A percentile compares a stretch with the other conserved stretches of the same genome.
Conservation (phyloP, 2,797 vertebrate genomes). For the Cyclura pinguis region DNA sequence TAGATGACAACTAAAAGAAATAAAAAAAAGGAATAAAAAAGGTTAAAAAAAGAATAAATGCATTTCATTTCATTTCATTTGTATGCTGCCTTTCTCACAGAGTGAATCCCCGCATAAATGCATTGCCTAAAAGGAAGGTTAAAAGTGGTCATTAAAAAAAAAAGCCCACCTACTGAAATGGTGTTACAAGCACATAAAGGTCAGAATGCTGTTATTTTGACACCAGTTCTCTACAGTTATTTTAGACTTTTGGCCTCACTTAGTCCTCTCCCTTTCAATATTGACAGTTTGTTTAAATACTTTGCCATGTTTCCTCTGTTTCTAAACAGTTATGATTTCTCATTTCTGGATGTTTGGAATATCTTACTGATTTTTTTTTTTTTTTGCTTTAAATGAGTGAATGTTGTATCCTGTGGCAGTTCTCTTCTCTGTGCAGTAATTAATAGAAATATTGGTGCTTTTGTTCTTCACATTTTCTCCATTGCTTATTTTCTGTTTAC, state of each 20-base stretch:
- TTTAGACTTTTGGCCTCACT: conserved; percentile 46
- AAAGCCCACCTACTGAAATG: conserved; percentile 18
- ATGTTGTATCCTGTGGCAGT: neutral
- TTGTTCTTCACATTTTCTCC: neutral
- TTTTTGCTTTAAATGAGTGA: neutral
- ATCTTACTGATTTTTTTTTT: neutral
- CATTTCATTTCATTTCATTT: too few relatives aligned
- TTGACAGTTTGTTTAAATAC: conserved; percentile 32
- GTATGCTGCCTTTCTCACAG: too few relatives aligned
- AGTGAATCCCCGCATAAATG: neutral
- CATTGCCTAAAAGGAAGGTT: neutral
- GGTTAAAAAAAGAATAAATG: too few relatives aligned
- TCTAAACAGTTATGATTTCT: neutral
- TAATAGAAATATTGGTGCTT: neutral
- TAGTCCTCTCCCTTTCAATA: conserved; percentile 21
- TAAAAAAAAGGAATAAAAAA: too few relatives aligned
- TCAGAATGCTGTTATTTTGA: conserved; percentile 40
- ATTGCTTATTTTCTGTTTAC: neutral
- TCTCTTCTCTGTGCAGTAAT: conserved; percentile 16
- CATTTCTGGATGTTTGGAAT: conserved; percentile 9
- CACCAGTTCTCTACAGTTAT: conserved; percentile 7
- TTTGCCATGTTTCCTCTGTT: conserved; percentile 12
- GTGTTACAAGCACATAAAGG: conserved; percentile 52
- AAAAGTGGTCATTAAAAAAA: conserved; percentile 7
- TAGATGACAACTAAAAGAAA: neutral